Evolutionary conservation across 2,888 invertebrate species (phyloP), one percentile per base, ranked within the genome.

Genomic region (Dynastes grantii): DNA sequence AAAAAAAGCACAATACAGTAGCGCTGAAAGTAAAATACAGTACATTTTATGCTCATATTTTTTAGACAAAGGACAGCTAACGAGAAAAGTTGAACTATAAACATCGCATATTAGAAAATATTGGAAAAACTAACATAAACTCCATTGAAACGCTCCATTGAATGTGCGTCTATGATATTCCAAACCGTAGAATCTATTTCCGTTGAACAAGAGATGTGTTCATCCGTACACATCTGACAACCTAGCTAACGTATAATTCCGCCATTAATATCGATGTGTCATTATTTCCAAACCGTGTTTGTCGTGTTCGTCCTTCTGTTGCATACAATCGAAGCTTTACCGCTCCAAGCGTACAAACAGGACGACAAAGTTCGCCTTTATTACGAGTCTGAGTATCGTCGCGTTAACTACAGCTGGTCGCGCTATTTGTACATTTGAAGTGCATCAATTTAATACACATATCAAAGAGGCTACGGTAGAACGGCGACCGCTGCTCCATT

Each of bases 341-440:
- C 27, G 29, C 8, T 63, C 32, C 63, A 32, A 27, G 9, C 27
- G 2, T 63, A 32, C 63, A 63, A 63, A 63, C 29, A 13, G 32
- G 13, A 63, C 63, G 63, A 11, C 63, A 27, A 63, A 63, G 13
- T 63, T 32, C 32, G 63, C 63, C 32, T 32, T 29, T 63, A 63
- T 63, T 45, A 8, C 63, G 63, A 27, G 27, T 27, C 29, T 0
- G 29, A 63, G 29, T 32, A 32, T 63, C 45, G 32, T 63, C 63
- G 63, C 6, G 63, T 63, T 63, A 63, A 63, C 29, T 63, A 32
- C 63, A 63, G 63, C 63, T 5, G 63, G 45, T 8, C 11, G 63
- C 32, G 32, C 29, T 63, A 63, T 63, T 32, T 63, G n/a, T 63
- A 63, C 63, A 27, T 63, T 63, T 27, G 63, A 32, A 63, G 63